Conservation (phyloP, 2,113 vertebrate genomes). For the Bucco capensis region DNA sequence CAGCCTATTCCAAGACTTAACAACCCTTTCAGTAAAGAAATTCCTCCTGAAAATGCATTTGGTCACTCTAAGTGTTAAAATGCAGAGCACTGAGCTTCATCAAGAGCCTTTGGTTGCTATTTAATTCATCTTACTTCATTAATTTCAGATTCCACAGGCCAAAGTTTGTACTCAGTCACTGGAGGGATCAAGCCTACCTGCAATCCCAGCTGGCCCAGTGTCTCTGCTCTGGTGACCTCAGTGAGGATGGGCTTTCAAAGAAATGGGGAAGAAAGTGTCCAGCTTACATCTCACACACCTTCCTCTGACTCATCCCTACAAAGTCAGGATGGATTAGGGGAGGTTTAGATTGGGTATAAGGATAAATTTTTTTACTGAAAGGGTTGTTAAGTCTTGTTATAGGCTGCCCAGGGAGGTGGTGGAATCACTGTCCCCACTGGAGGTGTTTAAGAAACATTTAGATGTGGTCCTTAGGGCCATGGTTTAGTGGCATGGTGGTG, state of each 20-base stretch:
- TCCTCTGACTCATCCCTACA: background rate
- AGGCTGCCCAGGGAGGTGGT: too few relatives aligned
- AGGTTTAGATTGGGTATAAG: too few relatives aligned
- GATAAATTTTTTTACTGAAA: too few relatives aligned
- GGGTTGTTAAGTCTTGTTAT: too few relatives aligned
- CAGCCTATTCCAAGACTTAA: too few relatives aligned
- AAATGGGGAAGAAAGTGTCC: background rate
- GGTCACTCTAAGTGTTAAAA: background rate
- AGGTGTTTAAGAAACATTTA: too few relatives aligned
- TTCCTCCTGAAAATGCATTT: background rate
- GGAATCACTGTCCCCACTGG: too few relatives aligned
- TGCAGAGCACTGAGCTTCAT: background rate
- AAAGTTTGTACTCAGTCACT: background rate
- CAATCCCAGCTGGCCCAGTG: background rate
- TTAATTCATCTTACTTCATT: background rate
- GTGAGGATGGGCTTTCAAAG: background rate
- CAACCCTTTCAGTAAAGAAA: too few relatives aligned
- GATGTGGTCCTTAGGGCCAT: too few relatives aligned
- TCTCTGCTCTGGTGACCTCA: background rate
- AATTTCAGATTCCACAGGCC: background rate
- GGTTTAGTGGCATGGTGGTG: too few relatives aligned
- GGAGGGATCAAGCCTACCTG: background rate
- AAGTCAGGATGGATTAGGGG: background rate
- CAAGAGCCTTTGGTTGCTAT: background rate
- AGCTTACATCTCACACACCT: background rate